phyloP scores from a whole-genome alignment of 2,888 invertebrate species.

The Idaea aversata region DNA sequence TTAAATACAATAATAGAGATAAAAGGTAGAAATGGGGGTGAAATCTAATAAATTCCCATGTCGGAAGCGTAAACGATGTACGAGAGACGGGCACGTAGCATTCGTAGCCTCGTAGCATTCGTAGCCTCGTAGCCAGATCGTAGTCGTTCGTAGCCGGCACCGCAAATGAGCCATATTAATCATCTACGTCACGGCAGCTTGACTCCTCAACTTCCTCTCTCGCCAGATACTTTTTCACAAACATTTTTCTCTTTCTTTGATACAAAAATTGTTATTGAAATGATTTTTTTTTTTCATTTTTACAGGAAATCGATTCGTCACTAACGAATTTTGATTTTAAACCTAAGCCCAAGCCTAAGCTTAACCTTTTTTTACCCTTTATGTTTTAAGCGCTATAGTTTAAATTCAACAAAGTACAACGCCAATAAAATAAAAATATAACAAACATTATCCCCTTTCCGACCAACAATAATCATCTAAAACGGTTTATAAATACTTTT shows the following conservation, averaged over 20 bases:
- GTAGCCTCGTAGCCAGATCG: conserved; percentile 42
- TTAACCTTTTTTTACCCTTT: too few relatives aligned
- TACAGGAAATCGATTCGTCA: too few relatives aligned
- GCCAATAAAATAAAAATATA: too few relatives aligned
- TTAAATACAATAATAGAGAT: conserved; percentile 70
- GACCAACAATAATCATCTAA: too few relatives aligned
- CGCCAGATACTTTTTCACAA: conserved; percentile 66
- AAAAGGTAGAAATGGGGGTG: conserved; percentile 74
- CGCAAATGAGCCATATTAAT: conserved; percentile 79
- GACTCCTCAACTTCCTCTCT: conserved; percentile 71
- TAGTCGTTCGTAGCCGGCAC: conserved; percentile 43
- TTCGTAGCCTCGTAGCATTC: conserved; percentile 44
- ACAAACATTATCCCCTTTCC: too few relatives aligned
- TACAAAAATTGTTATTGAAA: neutral
- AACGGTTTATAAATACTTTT: too few relatives aligned
- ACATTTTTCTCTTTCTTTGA: conserved; percentile 12
- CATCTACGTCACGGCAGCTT: conserved; percentile 72
- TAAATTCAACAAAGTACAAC: too few relatives aligned
- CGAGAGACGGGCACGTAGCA: conserved; percentile 72
- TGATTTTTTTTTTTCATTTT: neutral
- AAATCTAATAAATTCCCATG: conserved; percentile 74
- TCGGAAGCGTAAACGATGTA: conserved; percentile 77
- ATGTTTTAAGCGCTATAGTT: too few relatives aligned
- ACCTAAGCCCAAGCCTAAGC: too few relatives aligned
- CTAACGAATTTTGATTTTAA: too few relatives aligned